These are phyloP conservation scores for Corydoras maculifer DNA, from an alignment of 2,113 vertebrate species.

Conservation along the genomic window DNA sequence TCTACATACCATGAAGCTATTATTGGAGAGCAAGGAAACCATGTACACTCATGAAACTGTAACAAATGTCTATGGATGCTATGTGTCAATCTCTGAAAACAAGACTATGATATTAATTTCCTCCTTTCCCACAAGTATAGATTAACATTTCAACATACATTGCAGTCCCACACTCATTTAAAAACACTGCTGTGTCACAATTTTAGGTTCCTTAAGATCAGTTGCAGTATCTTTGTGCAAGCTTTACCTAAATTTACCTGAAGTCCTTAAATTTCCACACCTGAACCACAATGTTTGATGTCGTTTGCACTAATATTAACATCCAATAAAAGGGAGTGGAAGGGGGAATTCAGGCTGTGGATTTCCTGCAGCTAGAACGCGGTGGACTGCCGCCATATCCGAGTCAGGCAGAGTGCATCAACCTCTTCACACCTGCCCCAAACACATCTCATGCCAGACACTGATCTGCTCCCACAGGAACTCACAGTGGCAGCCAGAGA, in stretches of 20 bases:
- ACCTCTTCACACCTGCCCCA: conserved; percentile 40
- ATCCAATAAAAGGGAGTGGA: conserved; percentile 2
- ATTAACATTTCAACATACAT: conserved; percentile 6
- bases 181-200: conserved; percentile 1
- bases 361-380: conserved; percentile 39
- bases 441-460: conserved; percentile 31
- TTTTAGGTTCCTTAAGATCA: conserved; percentile 4
- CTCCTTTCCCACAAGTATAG: conserved; percentile 5
- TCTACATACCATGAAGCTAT: conserved; percentile 55
- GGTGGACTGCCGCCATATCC: conserved; percentile 40
- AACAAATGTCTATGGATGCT: conserved; percentile 14
- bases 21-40: conserved; percentile 26
- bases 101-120: conserved; percentile 22
- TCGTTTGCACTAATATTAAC: conserved; percentile 6
- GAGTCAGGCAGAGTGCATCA: conserved; percentile 25
- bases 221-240: background rate
- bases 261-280: background rate
- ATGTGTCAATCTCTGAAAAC: conserved; percentile 34
- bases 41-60: conserved; percentile 1
- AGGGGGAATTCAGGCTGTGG: conserved; percentile 13
- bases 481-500: conserved; percentile 18
- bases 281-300: conserved; percentile 17
- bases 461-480: conserved; percentile 28
- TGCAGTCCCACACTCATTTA: conserved; percentile 14
- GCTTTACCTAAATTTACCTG: conserved; percentile 11